Evolutionary conservation across 2,888 invertebrate genomes (phyloP).

Genomic region (Volucella bombylans): DNA sequence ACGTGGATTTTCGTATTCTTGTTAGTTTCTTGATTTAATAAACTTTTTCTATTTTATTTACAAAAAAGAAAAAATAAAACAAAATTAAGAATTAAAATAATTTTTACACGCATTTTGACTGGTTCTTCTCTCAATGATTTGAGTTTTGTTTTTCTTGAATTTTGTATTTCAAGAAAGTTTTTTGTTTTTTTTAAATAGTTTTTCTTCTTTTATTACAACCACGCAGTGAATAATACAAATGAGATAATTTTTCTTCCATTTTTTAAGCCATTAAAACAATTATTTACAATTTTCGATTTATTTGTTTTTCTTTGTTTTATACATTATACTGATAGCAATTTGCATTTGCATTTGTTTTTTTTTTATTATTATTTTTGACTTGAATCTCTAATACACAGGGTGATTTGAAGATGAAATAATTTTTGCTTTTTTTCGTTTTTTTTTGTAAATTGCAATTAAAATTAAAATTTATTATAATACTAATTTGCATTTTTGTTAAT

Average conservation of each 20-base stretch:
- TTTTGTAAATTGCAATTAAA: slow-evolving; percentile 32
- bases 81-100: neutral
- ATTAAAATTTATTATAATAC: slow-evolving; percentile 61
- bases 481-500: slow-evolving; percentile 39
- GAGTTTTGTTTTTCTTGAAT: neutral
- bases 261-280: slow-evolving; percentile 51
- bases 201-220: slow-evolving; percentile 63
- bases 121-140: slow-evolving; percentile 2
- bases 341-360: too few species aligned
- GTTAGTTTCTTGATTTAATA: slow-evolving; percentile 3
- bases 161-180: slow-evolving; percentile 27
- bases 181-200: slow-evolving; percentile 18
- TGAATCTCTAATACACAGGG: slow-evolving; percentile 35
- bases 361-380: slow-evolving; percentile 52
- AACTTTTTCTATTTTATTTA: slow-evolving; percentile 29
- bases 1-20: neutral
- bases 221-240: slow-evolving; percentile 65
- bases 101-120: slow-evolving; percentile 19
- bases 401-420: slow-evolving; percentile 32
- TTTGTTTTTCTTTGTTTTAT: slow-evolving; percentile 6
- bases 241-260: neutral
- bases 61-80: slow-evolving; percentile 13
- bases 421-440: neutral
- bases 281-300: slow-evolving; percentile 50
- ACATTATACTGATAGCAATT: slow-evolving; percentile 30